These are phyloP conservation scores for Lagria hirta DNA, from an alignment of 2,888 invertebrate genomes.

Conservation along the genomic window DNA sequence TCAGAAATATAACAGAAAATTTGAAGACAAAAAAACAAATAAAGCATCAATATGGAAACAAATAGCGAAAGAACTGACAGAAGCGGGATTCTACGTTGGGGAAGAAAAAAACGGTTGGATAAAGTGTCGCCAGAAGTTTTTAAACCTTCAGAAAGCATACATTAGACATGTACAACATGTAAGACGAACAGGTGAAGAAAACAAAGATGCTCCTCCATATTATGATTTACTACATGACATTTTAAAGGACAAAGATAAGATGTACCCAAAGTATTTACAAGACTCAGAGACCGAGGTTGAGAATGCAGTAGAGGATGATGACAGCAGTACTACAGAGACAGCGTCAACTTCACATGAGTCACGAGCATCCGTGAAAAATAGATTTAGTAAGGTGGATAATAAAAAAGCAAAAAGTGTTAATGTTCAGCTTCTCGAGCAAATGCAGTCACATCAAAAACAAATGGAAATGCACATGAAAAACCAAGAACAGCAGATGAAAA, in stretches of 20 bases:
- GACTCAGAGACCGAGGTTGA: background rate
- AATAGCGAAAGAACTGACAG: too few species aligned
- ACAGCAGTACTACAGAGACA: too few species aligned
- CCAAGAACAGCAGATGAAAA: too few species aligned
- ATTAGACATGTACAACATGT: background rate
- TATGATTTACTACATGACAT: slow-evolving; percentile 1
- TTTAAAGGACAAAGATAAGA: slow-evolving; percentile 1
- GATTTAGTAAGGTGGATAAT: background rate
- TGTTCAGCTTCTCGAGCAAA: too few species aligned
- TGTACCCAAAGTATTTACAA: background rate
- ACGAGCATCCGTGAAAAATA: background rate
- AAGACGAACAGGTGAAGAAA: slow-evolving; percentile 1
- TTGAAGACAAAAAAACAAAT: too few species aligned
- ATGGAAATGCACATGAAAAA: too few species aligned
- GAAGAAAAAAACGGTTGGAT: background rate
- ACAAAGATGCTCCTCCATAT: slow-evolving; percentile 3
- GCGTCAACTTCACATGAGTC: background rate
- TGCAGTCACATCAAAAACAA: too few species aligned
- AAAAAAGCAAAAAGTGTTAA: background rate
- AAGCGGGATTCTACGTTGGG: too few species aligned
- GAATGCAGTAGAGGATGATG: too few species aligned
- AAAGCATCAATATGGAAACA: too few species aligned
- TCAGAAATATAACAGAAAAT: too few species aligned
- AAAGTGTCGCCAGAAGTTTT: slow-evolving; percentile 1
- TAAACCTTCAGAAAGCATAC: background rate